Conservation (phyloP, 2,888 invertebrate genomes). For the Marronus borbonicus region DNA sequence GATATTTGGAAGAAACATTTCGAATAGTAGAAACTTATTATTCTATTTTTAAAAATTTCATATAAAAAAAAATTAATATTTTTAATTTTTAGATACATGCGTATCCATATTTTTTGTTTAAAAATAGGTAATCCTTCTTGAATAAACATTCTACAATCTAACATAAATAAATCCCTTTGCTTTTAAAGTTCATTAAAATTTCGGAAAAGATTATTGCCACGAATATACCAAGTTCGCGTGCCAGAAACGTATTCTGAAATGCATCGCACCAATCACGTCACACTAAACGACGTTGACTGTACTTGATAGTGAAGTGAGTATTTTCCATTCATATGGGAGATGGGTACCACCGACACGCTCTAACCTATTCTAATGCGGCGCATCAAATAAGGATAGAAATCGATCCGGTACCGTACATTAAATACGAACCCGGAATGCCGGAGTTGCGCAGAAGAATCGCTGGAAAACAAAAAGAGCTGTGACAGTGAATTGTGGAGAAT, state of each 20-base stretch:
- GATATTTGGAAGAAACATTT: too few species aligned
- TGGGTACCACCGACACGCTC: constrained; percentile 7
- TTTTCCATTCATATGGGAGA: constrained; percentile 45
- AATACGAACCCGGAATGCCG: constrained; percentile 36
- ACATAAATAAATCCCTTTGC: too few species aligned
- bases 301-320: constrained; percentile 57
- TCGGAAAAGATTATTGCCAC: background rate
- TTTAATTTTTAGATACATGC: too few species aligned
- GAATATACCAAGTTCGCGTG: constrained; percentile 18
- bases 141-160: too few species aligned
- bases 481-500: constrained; percentile 55
- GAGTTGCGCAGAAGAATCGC: constrained; percentile 54
- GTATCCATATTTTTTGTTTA: too few species aligned
- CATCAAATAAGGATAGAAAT: constrained; percentile 39
- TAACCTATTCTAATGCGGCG: constrained; percentile 10
- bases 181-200: background rate
- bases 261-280: constrained; percentile 1
- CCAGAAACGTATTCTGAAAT: background rate
- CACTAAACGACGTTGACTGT: constrained; percentile 50
- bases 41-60: too few species aligned
- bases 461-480: constrained; percentile 57
- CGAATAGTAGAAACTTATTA: too few species aligned
- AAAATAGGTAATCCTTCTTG: too few species aligned
- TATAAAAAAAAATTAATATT: too few species aligned
- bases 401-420: constrained; percentile 46